phyloP scores from a whole-genome alignment of 1,140 invertebrate genomes.

The Papilio glaucus region DNA sequence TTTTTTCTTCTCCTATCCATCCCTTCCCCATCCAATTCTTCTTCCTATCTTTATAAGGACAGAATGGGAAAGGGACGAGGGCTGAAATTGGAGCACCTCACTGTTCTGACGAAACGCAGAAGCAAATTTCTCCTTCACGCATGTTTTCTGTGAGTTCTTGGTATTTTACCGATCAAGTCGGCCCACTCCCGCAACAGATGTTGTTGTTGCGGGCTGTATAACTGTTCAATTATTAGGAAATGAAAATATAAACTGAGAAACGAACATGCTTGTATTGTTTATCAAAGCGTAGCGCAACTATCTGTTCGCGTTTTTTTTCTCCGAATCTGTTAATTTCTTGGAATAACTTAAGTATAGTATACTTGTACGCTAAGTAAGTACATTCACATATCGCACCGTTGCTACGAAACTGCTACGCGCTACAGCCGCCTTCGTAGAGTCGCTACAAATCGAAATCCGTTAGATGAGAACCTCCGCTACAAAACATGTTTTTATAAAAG shows the following conservation, averaged over 20 bases:
- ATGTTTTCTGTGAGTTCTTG: no score
- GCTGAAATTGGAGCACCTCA: no score
- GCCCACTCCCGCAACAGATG: no score
- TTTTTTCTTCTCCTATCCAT: no score
- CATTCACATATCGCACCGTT: conserved; percentile 4
- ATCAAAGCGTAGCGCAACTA: background rate
- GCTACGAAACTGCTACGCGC: conserved; percentile 64
- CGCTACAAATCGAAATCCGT: conserved; percentile 61
- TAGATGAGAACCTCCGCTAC: conserved; percentile 59
- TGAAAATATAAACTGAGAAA: background rate
- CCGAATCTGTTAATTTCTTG: background rate
- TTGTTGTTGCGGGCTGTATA: no score
- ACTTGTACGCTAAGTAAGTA: background rate
- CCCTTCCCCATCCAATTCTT: no score
- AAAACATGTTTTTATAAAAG: background rate
- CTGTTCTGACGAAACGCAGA: no score
- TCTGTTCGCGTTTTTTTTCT: background rate
- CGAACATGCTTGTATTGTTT: background rate
- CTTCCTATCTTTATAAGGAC: no score
- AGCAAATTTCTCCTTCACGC: no score
- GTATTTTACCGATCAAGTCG: no score
- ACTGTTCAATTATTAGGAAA: no score
- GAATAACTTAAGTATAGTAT: background rate
- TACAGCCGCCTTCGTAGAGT: conserved; percentile 60
- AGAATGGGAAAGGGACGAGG: no score